A percentile compares a stretch with the other conserved stretches of the same genome.
These are phyloP conservation scores for Eulithis testata DNA, from an alignment of 2,888 invertebrate species.

Conservation along the genomic window DNA sequence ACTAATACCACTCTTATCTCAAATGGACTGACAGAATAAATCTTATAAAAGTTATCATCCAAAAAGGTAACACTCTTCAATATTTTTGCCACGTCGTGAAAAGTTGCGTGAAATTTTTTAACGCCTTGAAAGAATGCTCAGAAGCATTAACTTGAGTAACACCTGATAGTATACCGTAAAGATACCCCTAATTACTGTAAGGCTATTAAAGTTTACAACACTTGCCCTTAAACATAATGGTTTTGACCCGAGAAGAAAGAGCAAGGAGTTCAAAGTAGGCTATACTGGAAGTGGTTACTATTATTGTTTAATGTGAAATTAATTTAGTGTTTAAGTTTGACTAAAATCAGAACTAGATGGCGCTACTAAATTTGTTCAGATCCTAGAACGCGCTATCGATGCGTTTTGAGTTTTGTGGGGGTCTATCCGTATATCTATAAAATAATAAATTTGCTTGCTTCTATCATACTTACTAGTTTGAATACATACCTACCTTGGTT, in stretches of 20 bases:
- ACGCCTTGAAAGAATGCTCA: conserved; percentile 41
- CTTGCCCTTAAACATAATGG: conserved; percentile 61
- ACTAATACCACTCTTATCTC: no score
- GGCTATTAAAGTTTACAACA: conserved; percentile 64
- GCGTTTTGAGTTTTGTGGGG: no score
- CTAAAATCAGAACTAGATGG: no score
- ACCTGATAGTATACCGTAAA: conserved; percentile 58
- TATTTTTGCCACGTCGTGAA: conserved; percentile 30
- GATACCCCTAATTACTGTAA: conserved; percentile 55
- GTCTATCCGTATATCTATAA: no score
- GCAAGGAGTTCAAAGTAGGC: conserved; percentile 27
- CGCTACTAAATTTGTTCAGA: no score
- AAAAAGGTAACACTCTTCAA: conserved; percentile 12
- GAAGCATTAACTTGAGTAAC: conserved; percentile 51
- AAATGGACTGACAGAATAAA: no score
- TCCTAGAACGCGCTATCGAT: no score
- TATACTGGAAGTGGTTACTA: conserved; percentile 30
- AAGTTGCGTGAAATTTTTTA: conserved; percentile 24
- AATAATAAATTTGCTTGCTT: no score
- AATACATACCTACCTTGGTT: no score
- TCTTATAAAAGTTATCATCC: neutral
- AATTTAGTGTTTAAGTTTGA: no score
- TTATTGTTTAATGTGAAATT: no score
- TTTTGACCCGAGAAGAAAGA: conserved; percentile 49
- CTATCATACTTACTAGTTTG: no score